Conservation (phyloP, 2,888 invertebrate species). For the Barypeithes pellucidus region DNA sequence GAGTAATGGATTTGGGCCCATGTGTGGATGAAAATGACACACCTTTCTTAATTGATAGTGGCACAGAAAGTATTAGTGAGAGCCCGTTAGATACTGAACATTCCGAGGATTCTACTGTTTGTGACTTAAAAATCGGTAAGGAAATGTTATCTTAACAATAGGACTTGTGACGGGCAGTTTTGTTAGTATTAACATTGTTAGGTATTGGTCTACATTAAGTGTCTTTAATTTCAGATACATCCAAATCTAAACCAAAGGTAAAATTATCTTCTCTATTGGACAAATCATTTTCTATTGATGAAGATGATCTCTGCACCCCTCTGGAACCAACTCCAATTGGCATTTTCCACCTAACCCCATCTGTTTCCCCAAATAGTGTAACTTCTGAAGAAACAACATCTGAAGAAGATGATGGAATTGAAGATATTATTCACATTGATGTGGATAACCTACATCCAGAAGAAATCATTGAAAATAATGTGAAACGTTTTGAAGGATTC, state of each 20-base stretch:
- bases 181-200: background rate
- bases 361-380: slow-evolving; percentile 45
- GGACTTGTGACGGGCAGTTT: no score
- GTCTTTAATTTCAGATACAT: slow-evolving; percentile 34
- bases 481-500: slow-evolving; percentile 12
- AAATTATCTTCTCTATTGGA: slow-evolving; percentile 58
- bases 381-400: slow-evolving; percentile 52
- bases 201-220: background rate
- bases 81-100: slow-evolving; percentile 62
- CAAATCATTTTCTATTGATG: slow-evolving; percentile 64
- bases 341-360: slow-evolving; percentile 50
- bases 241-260: slow-evolving; percentile 51
- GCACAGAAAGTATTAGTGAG: slow-evolving; percentile 63
- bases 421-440: slow-evolving; percentile 42
- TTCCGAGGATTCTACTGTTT: slow-evolving; percentile 59
- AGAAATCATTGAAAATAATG: slow-evolving; percentile 16
- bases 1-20: slow-evolving; percentile 62
- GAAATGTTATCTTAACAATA: no score
- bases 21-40: slow-evolving; percentile 61
- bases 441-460: slow-evolving; percentile 19
- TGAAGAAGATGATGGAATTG: slow-evolving; percentile 53
- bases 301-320: slow-evolving; percentile 60
- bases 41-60: slow-evolving; percentile 64
- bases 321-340: slow-evolving; percentile 59
- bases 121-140: slow-evolving; percentile 59